Conservation (phyloP, 2,113 vertebrate genomes). For the Periophthalmodon schlosseri region DNA sequence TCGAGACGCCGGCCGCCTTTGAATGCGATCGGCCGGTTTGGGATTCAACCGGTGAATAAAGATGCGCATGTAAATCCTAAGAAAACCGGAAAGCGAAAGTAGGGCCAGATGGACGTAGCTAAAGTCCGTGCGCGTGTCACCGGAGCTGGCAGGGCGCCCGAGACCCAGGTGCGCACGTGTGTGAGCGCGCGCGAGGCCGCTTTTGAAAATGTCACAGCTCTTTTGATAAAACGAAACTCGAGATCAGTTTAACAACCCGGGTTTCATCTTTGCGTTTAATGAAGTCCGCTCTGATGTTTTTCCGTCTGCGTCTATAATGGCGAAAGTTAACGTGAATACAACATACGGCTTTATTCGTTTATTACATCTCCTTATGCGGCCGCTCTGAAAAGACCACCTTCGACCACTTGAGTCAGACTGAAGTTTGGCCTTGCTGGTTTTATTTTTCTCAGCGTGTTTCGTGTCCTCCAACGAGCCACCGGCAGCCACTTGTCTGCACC, state of each 20-base stretch:
- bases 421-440: slow-evolving; percentile 12
- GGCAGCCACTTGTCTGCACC: background rate
- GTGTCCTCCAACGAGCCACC: slow-evolving; percentile 12
- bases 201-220: slow-evolving; percentile 4
- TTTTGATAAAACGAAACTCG: background rate
- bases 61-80: slow-evolving; percentile 35
- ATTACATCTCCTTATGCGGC: background rate
- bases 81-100: slow-evolving; percentile 30
- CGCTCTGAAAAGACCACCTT: background rate
- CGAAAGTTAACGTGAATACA: background rate
- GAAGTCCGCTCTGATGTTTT: background rate
- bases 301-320: background rate
- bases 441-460: background rate
- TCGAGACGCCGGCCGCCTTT: background rate
- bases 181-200: background rate
- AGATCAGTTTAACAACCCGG: background rate
- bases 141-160: slow-evolving; percentile 36
- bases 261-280: background rate
- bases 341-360: background rate
- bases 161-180: slow-evolving; percentile 25
- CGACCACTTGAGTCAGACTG: slow-evolving; percentile 3
- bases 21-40: slow-evolving; percentile 30
- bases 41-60: slow-evolving; percentile 43
- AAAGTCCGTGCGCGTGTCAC: slow-evolving; percentile 35
- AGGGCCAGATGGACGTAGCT: slow-evolving; percentile 55